phyloP scores from a whole-genome alignment of 2,113 vertebrate genomes.

The Limanda limanda region DNA sequence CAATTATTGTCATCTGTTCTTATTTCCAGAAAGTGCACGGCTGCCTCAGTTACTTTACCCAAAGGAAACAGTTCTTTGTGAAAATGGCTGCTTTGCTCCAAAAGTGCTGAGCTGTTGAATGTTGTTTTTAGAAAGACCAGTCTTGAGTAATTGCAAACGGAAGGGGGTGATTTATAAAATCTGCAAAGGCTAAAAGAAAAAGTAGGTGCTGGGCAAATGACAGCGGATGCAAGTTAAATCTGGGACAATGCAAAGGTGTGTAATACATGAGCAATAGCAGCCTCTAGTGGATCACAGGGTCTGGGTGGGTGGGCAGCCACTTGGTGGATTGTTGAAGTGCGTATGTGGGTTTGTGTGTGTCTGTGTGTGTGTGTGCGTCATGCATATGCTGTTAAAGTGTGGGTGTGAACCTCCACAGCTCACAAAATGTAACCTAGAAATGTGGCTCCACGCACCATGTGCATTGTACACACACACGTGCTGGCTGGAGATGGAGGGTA shows the following conservation, averaged over 20 bases:
- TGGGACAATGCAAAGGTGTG: conserved; percentile 1
- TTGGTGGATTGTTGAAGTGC: neutral
- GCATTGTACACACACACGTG: neutral
- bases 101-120: conserved; percentile 1
- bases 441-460: conserved; percentile 7
- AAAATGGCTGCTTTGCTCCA: neutral
- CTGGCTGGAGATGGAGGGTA: neutral
- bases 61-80: neutral
- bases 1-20: too few relatives aligned
- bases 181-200: neutral
- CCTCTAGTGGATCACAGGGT: conserved; percentile 57
- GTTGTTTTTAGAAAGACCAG: neutral
- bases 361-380: conserved; percentile 21
- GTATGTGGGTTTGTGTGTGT: neutral
- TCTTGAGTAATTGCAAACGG: neutral
- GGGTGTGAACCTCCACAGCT: conserved; percentile 38
- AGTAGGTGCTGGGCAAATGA: neutral
- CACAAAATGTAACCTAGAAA: conserved; percentile 34
- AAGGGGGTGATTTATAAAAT: neutral
- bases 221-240: conserved; percentile 8
- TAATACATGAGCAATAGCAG: conserved; percentile 44
- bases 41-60: neutral
- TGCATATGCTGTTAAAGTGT: conserved; percentile 40
- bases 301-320: conserved; percentile 6
- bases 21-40: neutral